Percentiles rank a stretch among this genome's conserved stretches.
phyloP scores from a whole-genome alignment of 2,797 vertebrate genomes.

The Pantherophis alleghaniensis region DNA sequence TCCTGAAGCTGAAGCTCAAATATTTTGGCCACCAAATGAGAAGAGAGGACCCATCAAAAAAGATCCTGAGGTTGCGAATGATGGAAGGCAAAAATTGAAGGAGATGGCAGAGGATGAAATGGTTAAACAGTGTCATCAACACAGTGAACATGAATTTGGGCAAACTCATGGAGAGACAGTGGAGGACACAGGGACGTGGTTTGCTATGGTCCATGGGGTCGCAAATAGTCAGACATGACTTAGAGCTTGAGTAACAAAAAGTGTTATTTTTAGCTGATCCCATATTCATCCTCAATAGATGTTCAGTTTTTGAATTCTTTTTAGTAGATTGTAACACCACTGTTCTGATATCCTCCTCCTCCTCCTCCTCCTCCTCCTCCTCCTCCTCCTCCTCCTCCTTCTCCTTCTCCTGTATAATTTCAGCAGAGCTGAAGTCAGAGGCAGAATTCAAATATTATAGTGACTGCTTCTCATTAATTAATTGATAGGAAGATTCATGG shows the following conservation, averaged over 20 bases:
- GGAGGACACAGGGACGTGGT: neutral
- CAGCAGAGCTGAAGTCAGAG: neutral
- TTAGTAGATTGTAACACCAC: neutral
- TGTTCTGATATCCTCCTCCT: neutral
- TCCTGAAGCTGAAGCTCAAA: neutral
- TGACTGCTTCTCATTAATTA: neutral
- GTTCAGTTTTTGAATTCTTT: constrained; percentile 27
- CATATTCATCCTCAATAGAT: constrained; percentile 22
- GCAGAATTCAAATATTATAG: neutral
- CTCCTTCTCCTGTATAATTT: neutral
- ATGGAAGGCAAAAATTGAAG: neutral
- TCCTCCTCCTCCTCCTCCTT: neutral
- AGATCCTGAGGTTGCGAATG: neutral
- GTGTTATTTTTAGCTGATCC: constrained; percentile 33
- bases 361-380: neutral
- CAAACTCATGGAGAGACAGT: neutral
- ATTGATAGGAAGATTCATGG: neutral
- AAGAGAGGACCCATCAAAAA: neutral
- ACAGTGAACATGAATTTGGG: neutral
- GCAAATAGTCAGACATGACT: neutral
- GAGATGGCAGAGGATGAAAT: neutral
- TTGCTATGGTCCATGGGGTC: neutral
- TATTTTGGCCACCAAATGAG: neutral
- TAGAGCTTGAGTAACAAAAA: neutral
- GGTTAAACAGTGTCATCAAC: neutral